Base-by-base conservation (phyloP, 2,888 invertebrate species). In the Lucinisca nassula region DNA sequence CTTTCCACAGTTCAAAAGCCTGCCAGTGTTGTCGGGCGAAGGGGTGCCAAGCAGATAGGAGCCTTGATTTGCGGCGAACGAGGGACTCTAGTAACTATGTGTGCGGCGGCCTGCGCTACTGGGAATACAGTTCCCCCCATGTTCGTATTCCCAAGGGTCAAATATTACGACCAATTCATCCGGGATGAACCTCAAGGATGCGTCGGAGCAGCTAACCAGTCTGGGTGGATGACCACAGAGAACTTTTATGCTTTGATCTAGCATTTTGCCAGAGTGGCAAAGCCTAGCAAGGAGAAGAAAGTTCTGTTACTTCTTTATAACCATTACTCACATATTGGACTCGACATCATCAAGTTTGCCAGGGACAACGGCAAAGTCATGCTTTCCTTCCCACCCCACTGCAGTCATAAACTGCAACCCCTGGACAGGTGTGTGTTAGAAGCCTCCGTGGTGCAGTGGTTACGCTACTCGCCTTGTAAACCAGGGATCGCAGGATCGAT, bases 351-450 rank as follows among this genome's bases (percentile, higher is more conserved):
- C 89, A 87, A 94, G 93, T 91, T 90, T 88, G 90, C 95, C 92
- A 88, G 95, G 91, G 93, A 93, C 49, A 92, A 93, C 91, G 95
- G 96, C 12, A 94, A 96, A 37, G 92, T 95, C 58, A 84, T 96
- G 73, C 92, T 96, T 38, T 95, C 96, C 12, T 93, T 96, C 61
- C 96, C 95, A 38, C 74, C 81, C 21, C 74, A 81, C 27, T 58
- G 38, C 61, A 73, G 51, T 21, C 96, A 95, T 79, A 96, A 96
- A 87, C 83, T 96, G 70, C 96, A 96, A 92, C 96, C 96, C 12
- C 92, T 96, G 10, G 96, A 96, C 90, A 94, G 95, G n/a, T n/a
- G n/a, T n/a, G n/a, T n/a, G n/a, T n/a, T n/a, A n/a, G n/a, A n/a
- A n/a, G n/a, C n/a, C n/a, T n/a, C n/a, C n/a, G n/a, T n/a, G n/a